A percentile compares a stretch with the other conserved stretches of the same genome.
Conservation (phyloP, 2,797 vertebrate species). For the Falco peregrinus region DNA sequence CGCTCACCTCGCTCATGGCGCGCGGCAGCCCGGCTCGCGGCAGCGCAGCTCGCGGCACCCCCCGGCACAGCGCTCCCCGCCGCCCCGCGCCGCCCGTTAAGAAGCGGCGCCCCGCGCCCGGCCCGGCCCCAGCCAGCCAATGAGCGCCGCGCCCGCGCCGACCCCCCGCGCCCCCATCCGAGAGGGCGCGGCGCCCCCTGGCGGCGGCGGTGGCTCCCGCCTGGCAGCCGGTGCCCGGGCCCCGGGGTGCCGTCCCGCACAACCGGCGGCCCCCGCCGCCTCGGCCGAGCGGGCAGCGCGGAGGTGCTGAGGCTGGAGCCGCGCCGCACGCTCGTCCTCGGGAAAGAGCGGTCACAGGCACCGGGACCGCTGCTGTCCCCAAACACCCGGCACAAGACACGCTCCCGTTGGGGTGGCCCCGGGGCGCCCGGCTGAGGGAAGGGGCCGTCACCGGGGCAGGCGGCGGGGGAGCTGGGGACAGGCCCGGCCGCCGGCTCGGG, state of each 20-base stretch:
- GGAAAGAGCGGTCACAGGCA: rapidly evolving
- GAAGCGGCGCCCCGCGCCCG: constrained; percentile 27
- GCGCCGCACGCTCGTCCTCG: background rate
- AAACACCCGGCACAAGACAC: too few relatives aligned
- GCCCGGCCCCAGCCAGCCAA: constrained; percentile 4
- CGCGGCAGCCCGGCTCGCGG: background rate
- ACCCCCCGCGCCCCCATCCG: background rate
- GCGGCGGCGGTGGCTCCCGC: background rate
- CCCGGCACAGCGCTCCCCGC: background rate
- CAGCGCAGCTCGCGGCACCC: background rate
- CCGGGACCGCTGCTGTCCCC: background rate
- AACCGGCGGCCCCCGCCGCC: background rate
- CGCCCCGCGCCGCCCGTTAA: background rate
- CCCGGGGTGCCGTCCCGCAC: too few relatives aligned
- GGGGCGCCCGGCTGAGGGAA: background rate
- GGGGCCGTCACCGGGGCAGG: too few relatives aligned
- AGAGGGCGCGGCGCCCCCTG: constrained; percentile 1
- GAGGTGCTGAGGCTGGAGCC: background rate
- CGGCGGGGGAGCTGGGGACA: rapidly evolving
- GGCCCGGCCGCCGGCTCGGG: rapidly evolving
- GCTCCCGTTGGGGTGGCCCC: too few relatives aligned
- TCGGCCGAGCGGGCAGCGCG: background rate
- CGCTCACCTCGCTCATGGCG: constrained; percentile 58
- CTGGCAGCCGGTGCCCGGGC: too few relatives aligned
- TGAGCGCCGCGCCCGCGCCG: background rate